Evolutionary conservation across 1,140 invertebrate species (phyloP), one percentile per base, ranked within the genome.

Genomic region (Drosophila simulans): DNA sequence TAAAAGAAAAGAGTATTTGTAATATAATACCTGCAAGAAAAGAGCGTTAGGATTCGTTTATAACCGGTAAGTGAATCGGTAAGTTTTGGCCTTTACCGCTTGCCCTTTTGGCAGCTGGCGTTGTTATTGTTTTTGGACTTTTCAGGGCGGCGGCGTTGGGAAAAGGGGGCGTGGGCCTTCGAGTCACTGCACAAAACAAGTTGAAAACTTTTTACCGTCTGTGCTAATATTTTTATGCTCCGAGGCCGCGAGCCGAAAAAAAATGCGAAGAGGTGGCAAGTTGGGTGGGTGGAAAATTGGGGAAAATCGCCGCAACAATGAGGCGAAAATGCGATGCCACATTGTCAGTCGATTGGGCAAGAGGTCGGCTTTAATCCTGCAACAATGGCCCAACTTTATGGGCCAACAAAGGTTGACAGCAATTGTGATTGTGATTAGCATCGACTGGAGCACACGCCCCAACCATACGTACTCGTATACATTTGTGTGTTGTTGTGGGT

Each of bases 171-270:
- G 63, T 45, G 66, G 49, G 37, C 15, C 52, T 39, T 34, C 68
- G 68, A 43, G 20, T 49, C 27, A 71, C 35, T 71, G 42, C 54
- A 55, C 52, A 53, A 62, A 78, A 75, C 69, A 72, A 72, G 69
- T 34, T 51, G 22, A 69, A 69, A 72, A 84, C 55, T 84, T 84
- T 83, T 60, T 48, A 57, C 58, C 65, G 68, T 60, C 53, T 78
- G 80, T 84, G 75, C 76, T 84, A 80, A 83, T 83, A 84, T 84
- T 84, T 84, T 80, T 83, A 79, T 73, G 70, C 49, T 58, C 31
- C 40, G 37, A 64, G 12, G 22, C 34, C 13, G 34, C 8, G 57
- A 15, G 25, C 25, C 58, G 15, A 43, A 31, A 59, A 12, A 55
- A 48, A 39, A 54, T 17, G 39, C 53, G 20, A 20, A 25, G 13